These are phyloP conservation scores for Phalloptychus januarius DNA, from an alignment of 2,797 vertebrate species.

Conservation along the genomic window DNA sequence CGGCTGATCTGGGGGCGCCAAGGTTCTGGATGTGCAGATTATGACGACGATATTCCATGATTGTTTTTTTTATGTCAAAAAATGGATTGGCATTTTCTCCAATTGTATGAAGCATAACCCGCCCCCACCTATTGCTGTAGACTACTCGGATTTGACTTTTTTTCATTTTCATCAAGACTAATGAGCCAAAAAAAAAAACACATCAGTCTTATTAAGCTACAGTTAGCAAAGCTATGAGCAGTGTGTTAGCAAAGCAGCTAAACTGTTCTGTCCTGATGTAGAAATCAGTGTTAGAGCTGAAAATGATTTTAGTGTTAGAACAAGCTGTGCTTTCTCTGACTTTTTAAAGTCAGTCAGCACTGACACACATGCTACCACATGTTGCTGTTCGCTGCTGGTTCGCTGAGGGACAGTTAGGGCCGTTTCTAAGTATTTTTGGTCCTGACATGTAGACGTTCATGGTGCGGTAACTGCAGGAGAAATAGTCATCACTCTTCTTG, in stretches of 20 bases:
- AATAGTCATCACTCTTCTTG: background rate
- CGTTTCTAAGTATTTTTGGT: background rate
- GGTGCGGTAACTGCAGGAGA: background rate
- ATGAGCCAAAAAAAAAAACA: too few species aligned
- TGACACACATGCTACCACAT: background rate
- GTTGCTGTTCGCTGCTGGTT: background rate
- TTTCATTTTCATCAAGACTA: background rate
- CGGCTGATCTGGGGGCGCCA: too few species aligned
- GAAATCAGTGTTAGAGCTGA: too few species aligned
- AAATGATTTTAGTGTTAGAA: background rate
- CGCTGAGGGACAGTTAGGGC: background rate
- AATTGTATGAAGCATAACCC: background rate
- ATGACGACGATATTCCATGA: too few species aligned
- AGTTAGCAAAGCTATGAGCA: background rate
- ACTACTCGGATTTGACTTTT: background rate
- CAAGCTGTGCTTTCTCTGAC: background rate
- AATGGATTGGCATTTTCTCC: background rate
- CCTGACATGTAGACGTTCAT: background rate
- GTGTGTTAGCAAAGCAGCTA: background rate
- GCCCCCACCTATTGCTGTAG: background rate
- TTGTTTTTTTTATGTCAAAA: background rate
- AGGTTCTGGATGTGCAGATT: too few species aligned
- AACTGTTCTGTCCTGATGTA: background rate
- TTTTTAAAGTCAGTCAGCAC: background rate
- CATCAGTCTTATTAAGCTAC: background rate